These are phyloP conservation scores for Macroramphosus scolopax DNA, from an alignment of 2,797 vertebrate genomes.

Conservation along the genomic window DNA sequence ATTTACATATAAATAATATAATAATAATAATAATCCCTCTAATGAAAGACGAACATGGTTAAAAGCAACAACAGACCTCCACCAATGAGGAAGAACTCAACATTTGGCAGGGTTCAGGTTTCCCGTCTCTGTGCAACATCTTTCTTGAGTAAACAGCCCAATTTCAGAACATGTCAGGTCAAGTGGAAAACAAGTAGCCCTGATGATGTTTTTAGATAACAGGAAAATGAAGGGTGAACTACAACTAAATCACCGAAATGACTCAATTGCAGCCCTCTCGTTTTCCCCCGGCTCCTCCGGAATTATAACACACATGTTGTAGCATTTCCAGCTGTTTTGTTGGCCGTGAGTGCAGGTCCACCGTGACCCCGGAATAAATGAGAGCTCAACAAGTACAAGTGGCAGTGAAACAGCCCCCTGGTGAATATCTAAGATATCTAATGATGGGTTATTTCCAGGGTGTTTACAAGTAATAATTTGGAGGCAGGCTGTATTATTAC, in stretches of 20 bases:
- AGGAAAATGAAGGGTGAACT: conserved; percentile 27
- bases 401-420: too few relatives aligned
- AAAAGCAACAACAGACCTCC: conserved; percentile 5
- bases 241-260: conserved; percentile 39
- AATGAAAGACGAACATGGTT: too few relatives aligned
- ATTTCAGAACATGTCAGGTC: conserved; percentile 74
- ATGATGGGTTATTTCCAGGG: too few relatives aligned
- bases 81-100: conserved; percentile 12
- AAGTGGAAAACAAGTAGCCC: conserved; percentile 68
- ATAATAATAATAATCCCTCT: too few relatives aligned
- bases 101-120: conserved; percentile 43
- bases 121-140: conserved; percentile 43
- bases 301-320: conserved; percentile 24
- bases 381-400: too few relatives aligned
- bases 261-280: conserved; percentile 15
- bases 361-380: conserved; percentile 30
- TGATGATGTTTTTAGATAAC: conserved; percentile 42
- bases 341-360: conserved; percentile 17
- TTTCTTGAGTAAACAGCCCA: conserved; percentile 62
- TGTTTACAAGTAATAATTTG: too few relatives aligned
- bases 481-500: too few relatives aligned
- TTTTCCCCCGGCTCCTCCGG: conserved; percentile 10
- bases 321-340: conserved; percentile 34
- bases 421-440: too few relatives aligned
- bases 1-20: too few relatives aligned